Evolutionary conservation across 2,888 invertebrate genomes (phyloP).

Genomic region (Eulithis testata): DNA sequence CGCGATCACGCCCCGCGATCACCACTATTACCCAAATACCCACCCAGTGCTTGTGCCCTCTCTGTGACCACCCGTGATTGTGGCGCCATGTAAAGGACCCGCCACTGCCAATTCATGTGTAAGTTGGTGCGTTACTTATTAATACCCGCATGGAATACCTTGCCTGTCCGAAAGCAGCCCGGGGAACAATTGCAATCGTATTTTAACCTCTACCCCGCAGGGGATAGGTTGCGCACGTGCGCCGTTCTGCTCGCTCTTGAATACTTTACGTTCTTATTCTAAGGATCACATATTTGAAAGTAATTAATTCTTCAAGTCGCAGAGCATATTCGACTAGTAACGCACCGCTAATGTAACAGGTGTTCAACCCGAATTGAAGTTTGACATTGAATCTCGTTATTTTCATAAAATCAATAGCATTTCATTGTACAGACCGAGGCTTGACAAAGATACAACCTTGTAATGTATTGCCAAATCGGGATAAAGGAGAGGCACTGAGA

Average conservation of each 20-base stretch:
- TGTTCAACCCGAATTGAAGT: conserved; percentile 59
- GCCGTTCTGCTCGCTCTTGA: conserved; percentile 57
- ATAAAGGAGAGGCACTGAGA: conserved; percentile 21
- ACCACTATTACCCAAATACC: no score
- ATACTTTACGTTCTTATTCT: conserved; percentile 52
- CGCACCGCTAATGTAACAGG: conserved; percentile 69
- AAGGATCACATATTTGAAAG: conserved; percentile 50
- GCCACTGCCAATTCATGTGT: conserved; percentile 80
- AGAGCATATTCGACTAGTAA: conserved; percentile 35
- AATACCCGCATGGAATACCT: conserved; percentile 59
- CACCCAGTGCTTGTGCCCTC: conserved; percentile 82
- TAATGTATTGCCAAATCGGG: conserved; percentile 27
- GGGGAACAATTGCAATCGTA: conserved; percentile 56
- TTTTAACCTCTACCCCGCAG: conserved; percentile 69
- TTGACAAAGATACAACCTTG: conserved; percentile 24
- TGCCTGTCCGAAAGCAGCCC: conserved; percentile 47
- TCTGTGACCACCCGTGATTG: conserved; percentile 88
- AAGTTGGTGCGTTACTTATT: conserved; percentile 76
- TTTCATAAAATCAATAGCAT: conserved; percentile 58
- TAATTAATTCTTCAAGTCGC: conserved; percentile 44
- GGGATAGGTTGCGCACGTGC: conserved; percentile 75
- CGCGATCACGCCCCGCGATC: conserved; percentile 48
- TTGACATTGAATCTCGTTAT: conserved; percentile 60
- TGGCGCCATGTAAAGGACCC: conserved; percentile 82
- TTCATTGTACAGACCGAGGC: conserved; percentile 35